Base-by-base conservation (phyloP, 2,113 vertebrate species). In the Tursiops truncatus region DNA sequence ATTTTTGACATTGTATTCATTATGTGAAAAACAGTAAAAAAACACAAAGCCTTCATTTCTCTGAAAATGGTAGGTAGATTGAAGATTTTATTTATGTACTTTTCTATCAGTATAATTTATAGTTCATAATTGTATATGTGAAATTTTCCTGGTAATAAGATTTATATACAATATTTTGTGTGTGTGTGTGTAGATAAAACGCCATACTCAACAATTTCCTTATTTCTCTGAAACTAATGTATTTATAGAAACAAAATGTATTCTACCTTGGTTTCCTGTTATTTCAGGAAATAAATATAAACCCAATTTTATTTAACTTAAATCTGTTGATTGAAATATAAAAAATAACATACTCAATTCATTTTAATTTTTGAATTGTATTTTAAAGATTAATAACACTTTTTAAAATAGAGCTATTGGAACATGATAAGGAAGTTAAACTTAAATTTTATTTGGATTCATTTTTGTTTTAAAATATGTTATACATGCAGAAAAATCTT, bases 281-380 rank as follows among this genome's bases (percentile, higher is more conserved):
- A 62, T 62, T 95, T 94, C 26, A 76, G 65, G 47, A 94, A 92
- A 85, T 80, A 84, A 91, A 74, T 87, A 79, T 50, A 73, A 76
- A 80, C 7, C 13, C 44, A 91, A 0, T 84, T 86, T 84, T 20
- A 77, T 84, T 74, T n/a, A 58, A 91, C 44, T 88, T 87, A 63
- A 95, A 50, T 94, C 2, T 56, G 4, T 47, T 94, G 83, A 68
- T 85, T 80, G 36, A 95, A 50, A 33, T 74, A n/a, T 63, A 89
- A 79, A n/a, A 33, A 63, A 28, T 36, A 62, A 50, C 26, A 33
- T 62, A 47, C 3, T 85, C 91, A 80, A 8, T 71, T 83, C 21
- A 71, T 84, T 87, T 79, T 50, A 56, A 63, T 50, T 77, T 94
- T 85, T 82, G 4, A 67, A 17, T 74, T 92, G 4, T 87, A 68